Conservation (phyloP, 2,113 vertebrate genomes). For the Heptranchias perlo region DNA sequence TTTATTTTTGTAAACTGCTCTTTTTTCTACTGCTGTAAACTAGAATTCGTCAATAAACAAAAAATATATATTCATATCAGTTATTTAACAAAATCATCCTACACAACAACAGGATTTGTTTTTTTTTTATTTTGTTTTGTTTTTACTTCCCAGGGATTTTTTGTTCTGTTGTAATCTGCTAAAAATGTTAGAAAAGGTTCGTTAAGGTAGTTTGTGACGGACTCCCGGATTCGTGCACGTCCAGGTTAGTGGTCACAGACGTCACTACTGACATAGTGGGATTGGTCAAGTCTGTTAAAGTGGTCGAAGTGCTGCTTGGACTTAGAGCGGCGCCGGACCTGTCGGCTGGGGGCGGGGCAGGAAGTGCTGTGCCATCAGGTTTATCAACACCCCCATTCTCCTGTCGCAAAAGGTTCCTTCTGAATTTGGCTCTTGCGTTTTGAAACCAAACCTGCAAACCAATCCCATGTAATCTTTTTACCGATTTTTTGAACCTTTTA, state of each 20-base stretch:
- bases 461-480: constrained; percentile 96
- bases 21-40: constrained; percentile 69
- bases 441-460: constrained; percentile 99
- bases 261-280: constrained; percentile 98
- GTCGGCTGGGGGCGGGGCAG: constrained; percentile 90
- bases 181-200: constrained; percentile 95
- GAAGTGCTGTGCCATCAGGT: constrained; percentile 94
- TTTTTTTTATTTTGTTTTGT: constrained; percentile 4
- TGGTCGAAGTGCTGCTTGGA: constrained; percentile 95
- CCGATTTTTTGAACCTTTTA: constrained; percentile 62
- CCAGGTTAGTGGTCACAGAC: constrained; percentile 96
- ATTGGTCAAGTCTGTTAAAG: constrained; percentile 99
- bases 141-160: neutral
- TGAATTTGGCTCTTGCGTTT: constrained; percentile 99
- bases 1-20: constrained; percentile 47
- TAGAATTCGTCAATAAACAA: constrained; percentile 51
- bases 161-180: constrained; percentile 34
- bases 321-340: constrained; percentile 93
- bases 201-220: constrained; percentile 99
- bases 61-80: constrained; percentile 64
- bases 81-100: constrained; percentile 39
- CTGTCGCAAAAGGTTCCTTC: constrained; percentile 99
- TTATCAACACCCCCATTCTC: constrained; percentile 99
- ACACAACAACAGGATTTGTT: constrained; percentile 31
- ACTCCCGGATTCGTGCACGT: constrained; percentile 97